Evolutionary conservation across 2,113 vertebrate genomes (phyloP).

Genomic region (Colius striatus): DNA sequence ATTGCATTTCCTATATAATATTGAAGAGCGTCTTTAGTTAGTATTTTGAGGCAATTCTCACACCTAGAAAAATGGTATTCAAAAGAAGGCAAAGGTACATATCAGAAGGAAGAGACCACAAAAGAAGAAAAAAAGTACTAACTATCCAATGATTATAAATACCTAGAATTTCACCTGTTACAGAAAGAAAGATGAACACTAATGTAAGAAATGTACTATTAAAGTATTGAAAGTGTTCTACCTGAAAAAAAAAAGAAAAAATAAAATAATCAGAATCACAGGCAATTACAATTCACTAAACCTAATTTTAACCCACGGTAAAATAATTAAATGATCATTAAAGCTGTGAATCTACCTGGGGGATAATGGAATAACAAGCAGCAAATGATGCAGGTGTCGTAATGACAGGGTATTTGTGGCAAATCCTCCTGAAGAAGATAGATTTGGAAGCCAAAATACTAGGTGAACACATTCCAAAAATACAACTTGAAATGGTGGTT

Average conservation of each 20-base stretch:
- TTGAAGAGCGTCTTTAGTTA: not conserved
- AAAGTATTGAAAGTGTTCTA: not conserved
- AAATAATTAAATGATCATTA: conserved; percentile 32
- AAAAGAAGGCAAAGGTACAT: not conserved
- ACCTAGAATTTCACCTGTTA: not conserved
- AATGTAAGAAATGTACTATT: not conserved
- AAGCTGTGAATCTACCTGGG: not conserved
- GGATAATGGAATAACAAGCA: not conserved
- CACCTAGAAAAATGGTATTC: not conserved
- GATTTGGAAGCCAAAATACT: not conserved
- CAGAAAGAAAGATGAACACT: not conserved
- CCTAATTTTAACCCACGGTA: not conserved
- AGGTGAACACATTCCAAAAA: not conserved
- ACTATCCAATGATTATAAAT: not conserved
- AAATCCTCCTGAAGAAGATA: not conserved
- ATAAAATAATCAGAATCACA: not conserved
- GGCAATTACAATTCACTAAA: not conserved
- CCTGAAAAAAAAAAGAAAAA: not conserved
- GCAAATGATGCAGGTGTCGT: accelerated
- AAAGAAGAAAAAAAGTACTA: not conserved
- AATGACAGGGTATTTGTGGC: not conserved
- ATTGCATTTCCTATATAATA: not conserved
- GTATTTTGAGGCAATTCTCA: not conserved
- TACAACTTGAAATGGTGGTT: not conserved
- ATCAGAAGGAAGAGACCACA: not conserved